Percentiles rank a stretch among this genome's conserved stretches.
Evolutionary conservation across 2,797 vertebrate species (phyloP).

Genomic region (Hapalemur alaotrensis): DNA sequence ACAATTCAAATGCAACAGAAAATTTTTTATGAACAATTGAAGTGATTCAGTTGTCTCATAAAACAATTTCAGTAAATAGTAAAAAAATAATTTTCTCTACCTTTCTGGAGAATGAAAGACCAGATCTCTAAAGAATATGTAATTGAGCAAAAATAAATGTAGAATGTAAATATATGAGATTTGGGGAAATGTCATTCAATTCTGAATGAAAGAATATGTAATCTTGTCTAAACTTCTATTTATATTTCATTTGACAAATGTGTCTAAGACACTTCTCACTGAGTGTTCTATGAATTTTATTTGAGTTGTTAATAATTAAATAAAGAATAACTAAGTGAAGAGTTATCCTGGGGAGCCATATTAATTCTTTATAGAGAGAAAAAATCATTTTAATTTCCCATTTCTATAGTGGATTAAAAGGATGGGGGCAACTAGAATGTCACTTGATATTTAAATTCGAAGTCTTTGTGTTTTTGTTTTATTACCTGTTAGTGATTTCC

Average conservation of each 20-base stretch:
- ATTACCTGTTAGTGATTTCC: not conserved
- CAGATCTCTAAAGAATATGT: not conserved
- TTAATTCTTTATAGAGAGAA: not conserved
- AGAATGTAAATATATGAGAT: slow-evolving; percentile 9
- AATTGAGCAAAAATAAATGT: not conserved
- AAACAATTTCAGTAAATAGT: slow-evolving; percentile 21
- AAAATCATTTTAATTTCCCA: not conserved
- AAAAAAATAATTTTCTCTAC: slow-evolving; percentile 27
- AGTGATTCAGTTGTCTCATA: not conserved
- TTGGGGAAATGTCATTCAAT: not conserved
- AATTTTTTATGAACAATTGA: not conserved
- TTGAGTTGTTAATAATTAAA: slow-evolving; percentile 40
- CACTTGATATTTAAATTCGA: not conserved
- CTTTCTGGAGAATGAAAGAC: slow-evolving; percentile 4
- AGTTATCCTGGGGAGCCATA: not conserved
- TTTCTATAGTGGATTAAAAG: not conserved
- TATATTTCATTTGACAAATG: slow-evolving; percentile 13
- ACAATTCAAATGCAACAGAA: slow-evolving; percentile 43
- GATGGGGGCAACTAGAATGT: not conserved
- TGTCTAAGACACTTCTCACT: not conserved
- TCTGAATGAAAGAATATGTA: not conserved
- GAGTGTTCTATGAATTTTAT: slow-evolving; percentile 36
- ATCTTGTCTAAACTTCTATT: slow-evolving; percentile 24
- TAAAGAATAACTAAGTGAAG: not conserved
- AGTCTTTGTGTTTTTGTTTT: slow-evolving; percentile 11